phyloP scores from a whole-genome alignment of 37 sponge, comb jelly and placozoan genomes.

The Axinella damicornis region DNA sequence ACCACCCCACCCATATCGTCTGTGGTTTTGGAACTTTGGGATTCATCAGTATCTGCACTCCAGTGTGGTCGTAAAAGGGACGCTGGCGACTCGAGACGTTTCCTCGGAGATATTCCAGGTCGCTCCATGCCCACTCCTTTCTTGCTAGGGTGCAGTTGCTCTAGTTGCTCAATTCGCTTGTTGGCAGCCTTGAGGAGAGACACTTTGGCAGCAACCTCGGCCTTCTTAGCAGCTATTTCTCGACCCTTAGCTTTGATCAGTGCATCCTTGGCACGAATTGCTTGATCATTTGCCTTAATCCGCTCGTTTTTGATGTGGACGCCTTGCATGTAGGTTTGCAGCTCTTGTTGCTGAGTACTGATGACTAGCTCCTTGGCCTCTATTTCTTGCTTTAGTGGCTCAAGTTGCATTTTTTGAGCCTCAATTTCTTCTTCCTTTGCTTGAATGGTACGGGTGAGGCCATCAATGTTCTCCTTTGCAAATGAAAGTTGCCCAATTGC shows the following conservation, averaged over 20 bases:
- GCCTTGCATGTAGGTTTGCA: conserved; percentile 46
- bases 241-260: conserved; percentile 56
- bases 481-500: conserved; percentile 26
- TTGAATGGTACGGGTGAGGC: conserved; percentile 28
- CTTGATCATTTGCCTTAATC: conserved; percentile 43
- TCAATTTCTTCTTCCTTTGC: conserved; percentile 47
- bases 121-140: background rate
- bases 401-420: conserved; percentile 20
- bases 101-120: background rate
- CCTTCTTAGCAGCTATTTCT: conserved; percentile 37
- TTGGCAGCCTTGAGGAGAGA: conserved; percentile 15
- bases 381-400: conserved; percentile 13
- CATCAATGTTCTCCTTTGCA: conserved; percentile 16
- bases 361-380: conserved; percentile 16
- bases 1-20: background rate
- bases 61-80: no score
- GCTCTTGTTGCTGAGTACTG: conserved; percentile 32
- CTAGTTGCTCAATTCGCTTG: conserved; percentile 40
- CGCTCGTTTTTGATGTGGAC: conserved; percentile 34
- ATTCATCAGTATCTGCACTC: background rate
- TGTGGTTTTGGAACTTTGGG: no score
- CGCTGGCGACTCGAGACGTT: background rate
- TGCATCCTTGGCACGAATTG: conserved; percentile 36
- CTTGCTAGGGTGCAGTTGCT: conserved; percentile 22
- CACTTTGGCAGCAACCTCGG: conserved; percentile 32